Evolutionary conservation across 2,888 invertebrate species (phyloP).

Genomic region (Protophormia terraenovae): DNA sequence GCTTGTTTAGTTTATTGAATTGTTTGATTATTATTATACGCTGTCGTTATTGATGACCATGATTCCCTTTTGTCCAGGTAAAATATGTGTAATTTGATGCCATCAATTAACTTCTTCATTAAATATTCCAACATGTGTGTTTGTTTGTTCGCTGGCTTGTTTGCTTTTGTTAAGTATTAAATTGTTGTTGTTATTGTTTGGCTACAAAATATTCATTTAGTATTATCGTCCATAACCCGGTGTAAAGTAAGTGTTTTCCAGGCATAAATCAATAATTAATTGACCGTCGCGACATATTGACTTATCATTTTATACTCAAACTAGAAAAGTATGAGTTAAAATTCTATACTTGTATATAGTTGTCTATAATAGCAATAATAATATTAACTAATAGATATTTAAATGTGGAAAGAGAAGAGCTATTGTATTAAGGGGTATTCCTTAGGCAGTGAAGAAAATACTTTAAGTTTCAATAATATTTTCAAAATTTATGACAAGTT

Average conservation of each 20-base stretch:
- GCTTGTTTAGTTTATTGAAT: not conserved
- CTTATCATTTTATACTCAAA: conserved; percentile 25
- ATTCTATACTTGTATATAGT: not conserved
- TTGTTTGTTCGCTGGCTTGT: too few relatives aligned
- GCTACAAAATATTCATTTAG: conserved; percentile 4
- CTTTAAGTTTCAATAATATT: too few relatives aligned
- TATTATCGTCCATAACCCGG: not conserved
- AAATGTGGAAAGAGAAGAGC: not conserved
- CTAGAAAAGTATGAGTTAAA: not conserved
- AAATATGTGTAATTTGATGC: not conserved
- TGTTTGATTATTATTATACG: not conserved
- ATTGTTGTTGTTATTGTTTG: not conserved
- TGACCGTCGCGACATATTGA: conserved; percentile 64
- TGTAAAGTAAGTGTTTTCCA: conserved; percentile 22
- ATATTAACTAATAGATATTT: not conserved
- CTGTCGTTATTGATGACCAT: not conserved
- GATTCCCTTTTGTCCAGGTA: not conserved
- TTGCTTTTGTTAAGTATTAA: not conserved
- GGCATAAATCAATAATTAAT: conserved; percentile 67
- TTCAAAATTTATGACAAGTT: too few relatives aligned
- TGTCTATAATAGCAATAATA: not conserved
- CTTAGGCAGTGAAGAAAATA: too few relatives aligned
- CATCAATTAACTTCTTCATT: conserved; percentile 50
- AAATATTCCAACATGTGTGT: conserved; percentile 42
- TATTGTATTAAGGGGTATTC: not conserved